Evolutionary conservation across 2,113 vertebrate species (phyloP), one percentile per base, ranked within the genome.

Genomic region (Oceanodroma tethys): DNA sequence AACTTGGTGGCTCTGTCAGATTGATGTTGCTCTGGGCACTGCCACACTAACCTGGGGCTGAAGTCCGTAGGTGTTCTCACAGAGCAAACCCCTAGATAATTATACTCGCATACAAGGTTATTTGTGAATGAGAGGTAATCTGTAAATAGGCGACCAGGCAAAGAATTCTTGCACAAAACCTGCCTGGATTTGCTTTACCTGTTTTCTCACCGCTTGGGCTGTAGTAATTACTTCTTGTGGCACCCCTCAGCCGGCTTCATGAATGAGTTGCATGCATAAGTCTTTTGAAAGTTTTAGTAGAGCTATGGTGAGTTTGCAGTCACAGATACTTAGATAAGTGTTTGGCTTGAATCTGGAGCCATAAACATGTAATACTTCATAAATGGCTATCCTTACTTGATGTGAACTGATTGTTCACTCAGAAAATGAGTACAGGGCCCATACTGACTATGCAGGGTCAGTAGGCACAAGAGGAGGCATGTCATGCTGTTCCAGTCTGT

Each of bases 141-240:
- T 86, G 80, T 73, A 91, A 72, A 87, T 48, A 85, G 56, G 87
- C 84, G 87, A 65, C 66, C 10, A 16, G 73, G 89, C 78, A 81
- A 84, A 93, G 58, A 93, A 59, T 74, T 96, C 65, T 56, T 86
- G 80, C 68, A 81, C 65, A 26, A 86, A 96, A 93, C 94, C 48
- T 95, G 95, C 60, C 76, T 91, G 90, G 94, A 86, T 97, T 91
- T 97, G 97, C 83, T 93, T 84, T 97, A 81, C 82, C 40, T 88
- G 76, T 95, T 95, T 96, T 97, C 65, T 95, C 52, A 86, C 36
- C 0, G 3, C 72, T 86, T 63, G 58, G 75, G 88, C 86, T 94
- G 60, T 47, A 83, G 42, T 89, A 95, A 90, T 95, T 94, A 68
- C 67, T 72, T 73, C 19, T 17, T 83, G 90, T 95, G 82, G 88